Percentiles rank a stretch among this genome's conserved stretches.
Conservation (phyloP, 2,797 vertebrate species). For the Loris lydekkerianus region DNA sequence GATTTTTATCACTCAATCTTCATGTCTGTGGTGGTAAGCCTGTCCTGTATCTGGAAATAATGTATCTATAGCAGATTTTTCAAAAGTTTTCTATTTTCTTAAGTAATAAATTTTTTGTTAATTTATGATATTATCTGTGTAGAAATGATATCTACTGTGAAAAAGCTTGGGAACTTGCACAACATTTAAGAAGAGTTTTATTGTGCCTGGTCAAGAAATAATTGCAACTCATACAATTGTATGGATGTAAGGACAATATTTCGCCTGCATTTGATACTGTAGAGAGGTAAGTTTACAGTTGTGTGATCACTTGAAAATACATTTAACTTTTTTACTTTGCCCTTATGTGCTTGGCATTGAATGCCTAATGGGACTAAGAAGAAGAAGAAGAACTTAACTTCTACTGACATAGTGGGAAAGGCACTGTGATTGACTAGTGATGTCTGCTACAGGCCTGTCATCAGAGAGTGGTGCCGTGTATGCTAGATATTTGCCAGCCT, state of each 20-base stretch:
- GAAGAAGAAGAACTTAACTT: not conserved
- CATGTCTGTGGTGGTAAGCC: slow-evolving; percentile 30
- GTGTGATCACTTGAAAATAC: not conserved
- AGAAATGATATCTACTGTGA: not conserved
- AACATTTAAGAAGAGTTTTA: slow-evolving; percentile 13
- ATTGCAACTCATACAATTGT: not conserved
- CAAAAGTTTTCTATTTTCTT: not conserved
- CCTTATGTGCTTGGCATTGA: not conserved
- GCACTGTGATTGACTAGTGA: not conserved
- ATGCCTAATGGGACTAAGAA: not conserved
- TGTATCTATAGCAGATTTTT: not conserved
- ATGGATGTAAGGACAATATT: not conserved
- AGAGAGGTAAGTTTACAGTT: not conserved
- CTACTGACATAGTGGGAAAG: not conserved
- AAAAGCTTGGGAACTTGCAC: not conserved
- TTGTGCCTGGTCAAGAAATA: not conserved
- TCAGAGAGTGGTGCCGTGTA: not conserved
- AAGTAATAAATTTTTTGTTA: not conserved
- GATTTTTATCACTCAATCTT: slow-evolving; percentile 73
- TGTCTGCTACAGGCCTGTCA: not conserved
- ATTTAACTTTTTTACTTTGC: not conserved
- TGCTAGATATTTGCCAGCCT: not conserved
- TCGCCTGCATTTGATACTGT: not conserved
- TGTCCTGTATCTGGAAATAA: slow-evolving; percentile 42
- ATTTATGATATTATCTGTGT: not conserved